Conservation (phyloP, 1,140 invertebrate genomes). For the Drosophila equinoxialis region DNA sequence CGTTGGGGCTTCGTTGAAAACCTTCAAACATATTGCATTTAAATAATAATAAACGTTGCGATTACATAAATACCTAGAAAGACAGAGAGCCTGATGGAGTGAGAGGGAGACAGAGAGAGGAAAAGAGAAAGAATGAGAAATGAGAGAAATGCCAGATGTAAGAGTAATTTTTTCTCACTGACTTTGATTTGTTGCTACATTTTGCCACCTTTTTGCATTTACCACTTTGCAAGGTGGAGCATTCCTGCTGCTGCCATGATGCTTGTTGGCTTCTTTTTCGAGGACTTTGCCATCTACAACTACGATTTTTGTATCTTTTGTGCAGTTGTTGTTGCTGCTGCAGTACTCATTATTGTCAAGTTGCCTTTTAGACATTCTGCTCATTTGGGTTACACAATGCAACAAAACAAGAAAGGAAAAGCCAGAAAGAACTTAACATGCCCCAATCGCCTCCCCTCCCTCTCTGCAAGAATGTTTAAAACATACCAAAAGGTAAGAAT, state of each 20-base stretch:
- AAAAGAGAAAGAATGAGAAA: not conserved
- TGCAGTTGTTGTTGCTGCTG: constrained; percentile 30
- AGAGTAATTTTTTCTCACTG: constrained; percentile 57
- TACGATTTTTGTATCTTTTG: constrained; percentile 39
- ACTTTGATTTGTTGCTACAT: constrained; percentile 62
- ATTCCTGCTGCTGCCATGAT: not conserved
- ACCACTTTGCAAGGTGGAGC: not conserved
- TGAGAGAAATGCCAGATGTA: constrained; percentile 31
- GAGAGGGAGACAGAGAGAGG: not conserved
- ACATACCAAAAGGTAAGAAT: not conserved
- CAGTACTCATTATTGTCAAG: constrained; percentile 61
- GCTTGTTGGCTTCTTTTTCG: constrained; percentile 16
- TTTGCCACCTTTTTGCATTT: constrained; percentile 6
- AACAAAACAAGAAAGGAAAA: constrained; percentile 15
- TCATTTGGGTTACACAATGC: constrained; percentile 55
- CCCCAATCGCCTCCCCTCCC: not conserved
- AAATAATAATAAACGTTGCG: constrained; percentile 50
- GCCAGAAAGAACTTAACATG: constrained; percentile 12
- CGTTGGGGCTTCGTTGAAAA: not conserved
- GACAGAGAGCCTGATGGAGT: not conserved
- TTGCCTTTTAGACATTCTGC: constrained; percentile 59
- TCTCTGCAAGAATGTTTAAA: not conserved
- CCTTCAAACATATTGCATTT: constrained; percentile 22
- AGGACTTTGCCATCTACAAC: constrained; percentile 25
- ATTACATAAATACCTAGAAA: not conserved